Base-by-base conservation (phyloP, 2,113 vertebrate genomes). In the Clinocottus analis region DNA sequence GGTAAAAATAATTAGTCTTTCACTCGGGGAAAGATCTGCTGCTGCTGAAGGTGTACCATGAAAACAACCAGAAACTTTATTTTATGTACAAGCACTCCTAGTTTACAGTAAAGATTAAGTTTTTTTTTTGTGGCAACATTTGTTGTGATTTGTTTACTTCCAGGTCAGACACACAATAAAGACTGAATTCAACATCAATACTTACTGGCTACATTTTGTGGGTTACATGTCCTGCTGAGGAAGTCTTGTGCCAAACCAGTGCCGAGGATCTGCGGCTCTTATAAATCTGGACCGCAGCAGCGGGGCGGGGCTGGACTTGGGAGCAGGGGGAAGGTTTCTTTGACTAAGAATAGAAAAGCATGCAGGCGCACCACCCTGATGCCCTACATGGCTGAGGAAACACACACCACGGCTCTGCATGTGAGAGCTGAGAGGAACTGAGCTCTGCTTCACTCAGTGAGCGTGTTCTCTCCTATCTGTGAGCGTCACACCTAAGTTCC, bases 171-270 rank as follows among this genome's bases (percentile, higher is more conserved):
- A 94, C 85, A 92, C 89, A 94, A 92, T 80, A 93, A 93, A 94
- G 84, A 90, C 90, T 94, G 63, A 94, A 94, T 93, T 87, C 90
- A 93, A 86, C 89, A 39, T 94, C 29, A 83, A 94, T 95, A 95
- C 95, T 95, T 94, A 95, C 95, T 94, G 88, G 90, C 92, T 94
- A 95, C 79, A 93, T 85, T 90, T 79, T 93, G 85, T 90, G 92
- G 75, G 37, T 87, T 92, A 93, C 86, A 91, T 93, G 89, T 95
- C 93, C 91, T 92, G 92, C 91, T 91, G 66, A 51, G 88, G 91
- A 88, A 79, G 90, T 95, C 93, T 94, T 92, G 92, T 90, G 92
- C 93, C 93, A 93, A 95, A 94, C 92, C 86, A 85, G 84, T 90
- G 72, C 78, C 59, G 21, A 85, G 84, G 91, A 72, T 80, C 72